Evolutionary conservation across 2,888 invertebrate species (phyloP).

Genomic region (Hirtodrosophila cameraria): DNA sequence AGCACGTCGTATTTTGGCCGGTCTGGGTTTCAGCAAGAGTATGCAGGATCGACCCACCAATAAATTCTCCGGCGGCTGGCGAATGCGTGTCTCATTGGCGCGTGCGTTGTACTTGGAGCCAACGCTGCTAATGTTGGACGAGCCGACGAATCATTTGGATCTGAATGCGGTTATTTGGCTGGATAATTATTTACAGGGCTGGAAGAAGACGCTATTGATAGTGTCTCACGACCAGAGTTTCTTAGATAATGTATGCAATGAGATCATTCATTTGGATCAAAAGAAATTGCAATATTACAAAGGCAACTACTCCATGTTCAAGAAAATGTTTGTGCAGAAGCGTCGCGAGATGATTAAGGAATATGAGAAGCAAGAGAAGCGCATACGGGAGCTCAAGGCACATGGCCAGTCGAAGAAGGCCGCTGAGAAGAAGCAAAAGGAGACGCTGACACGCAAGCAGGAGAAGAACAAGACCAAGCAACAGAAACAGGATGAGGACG

Average conservation of each 20-base stretch:
- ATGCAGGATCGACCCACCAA: slow-evolving; percentile 96
- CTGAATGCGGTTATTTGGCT: slow-evolving; percentile 99
- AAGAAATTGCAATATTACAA: slow-evolving; percentile 98
- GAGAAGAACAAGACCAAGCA: slow-evolving; percentile 94
- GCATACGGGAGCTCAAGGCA: slow-evolving; percentile 96
- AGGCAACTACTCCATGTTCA: slow-evolving; percentile 99
- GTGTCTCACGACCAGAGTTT: slow-evolving; percentile 99
- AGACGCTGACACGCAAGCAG: slow-evolving; percentile 94
- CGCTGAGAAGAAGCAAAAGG: slow-evolving; percentile 97
- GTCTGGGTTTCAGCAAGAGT: slow-evolving; percentile 95
- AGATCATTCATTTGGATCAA: slow-evolving; percentile 98
- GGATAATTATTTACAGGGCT: slow-evolving; percentile 98
- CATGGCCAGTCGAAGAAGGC: slow-evolving; percentile 98
- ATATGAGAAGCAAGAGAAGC: slow-evolving; percentile 99
- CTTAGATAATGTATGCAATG: slow-evolving; percentile 99
- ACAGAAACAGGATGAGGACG: slow-evolving; percentile 92
- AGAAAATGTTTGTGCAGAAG: slow-evolving; percentile 99
- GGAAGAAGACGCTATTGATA: slow-evolving; percentile 99
- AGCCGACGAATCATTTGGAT: slow-evolving; percentile 99
- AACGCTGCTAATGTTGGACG: slow-evolving; percentile 97
- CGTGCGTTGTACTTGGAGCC: slow-evolving; percentile 98
- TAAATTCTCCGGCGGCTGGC: slow-evolving; percentile 97
- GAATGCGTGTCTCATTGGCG: slow-evolving; percentile 99
- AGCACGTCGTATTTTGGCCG: slow-evolving; percentile 97
- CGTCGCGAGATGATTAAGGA: slow-evolving; percentile 97